These are phyloP conservation scores for Bombus impatiens DNA, from an alignment of 1,140 invertebrate genomes.

Conservation along the genomic window DNA sequence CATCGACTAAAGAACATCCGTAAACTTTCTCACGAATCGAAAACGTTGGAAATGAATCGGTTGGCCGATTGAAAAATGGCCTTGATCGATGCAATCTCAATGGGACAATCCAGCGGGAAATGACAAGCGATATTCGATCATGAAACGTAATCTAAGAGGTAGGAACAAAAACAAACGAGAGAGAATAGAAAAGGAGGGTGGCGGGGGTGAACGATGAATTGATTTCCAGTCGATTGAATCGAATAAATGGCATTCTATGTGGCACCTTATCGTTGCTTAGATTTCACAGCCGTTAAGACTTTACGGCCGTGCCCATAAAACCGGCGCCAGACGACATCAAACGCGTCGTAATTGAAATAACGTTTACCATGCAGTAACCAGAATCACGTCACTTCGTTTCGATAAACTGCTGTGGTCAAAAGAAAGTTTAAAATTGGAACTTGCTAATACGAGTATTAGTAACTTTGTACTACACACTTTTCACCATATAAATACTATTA, in stretches of 20 bases:
- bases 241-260: conserved; percentile 52
- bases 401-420: background rate
- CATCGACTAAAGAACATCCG: background rate
- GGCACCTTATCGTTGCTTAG: conserved; percentile 61
- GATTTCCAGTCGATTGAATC: conserved; percentile 61
- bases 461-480: no score
- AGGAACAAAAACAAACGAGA: background rate
- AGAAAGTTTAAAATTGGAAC: background rate
- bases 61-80: background rate
- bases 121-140: conserved; percentile 22
- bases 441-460: no score
- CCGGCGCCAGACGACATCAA: conserved; percentile 63
- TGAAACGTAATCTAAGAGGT: background rate
- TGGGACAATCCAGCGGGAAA: conserved; percentile 8
- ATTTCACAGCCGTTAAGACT: conserved; percentile 66
- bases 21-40: background rate
- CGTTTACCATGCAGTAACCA: conserved; percentile 51
- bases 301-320: conserved; percentile 56
- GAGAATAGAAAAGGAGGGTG: background rate
- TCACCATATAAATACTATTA: no score
- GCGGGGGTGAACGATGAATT: conserved; percentile 50
- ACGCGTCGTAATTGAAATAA: conserved; percentile 67
- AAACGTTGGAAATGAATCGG: background rate
- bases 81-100: background rate
- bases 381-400: conserved; percentile 34